Base-by-base conservation (phyloP, 2,797 vertebrate genomes). In the Aeoliscus strigatus region DNA sequence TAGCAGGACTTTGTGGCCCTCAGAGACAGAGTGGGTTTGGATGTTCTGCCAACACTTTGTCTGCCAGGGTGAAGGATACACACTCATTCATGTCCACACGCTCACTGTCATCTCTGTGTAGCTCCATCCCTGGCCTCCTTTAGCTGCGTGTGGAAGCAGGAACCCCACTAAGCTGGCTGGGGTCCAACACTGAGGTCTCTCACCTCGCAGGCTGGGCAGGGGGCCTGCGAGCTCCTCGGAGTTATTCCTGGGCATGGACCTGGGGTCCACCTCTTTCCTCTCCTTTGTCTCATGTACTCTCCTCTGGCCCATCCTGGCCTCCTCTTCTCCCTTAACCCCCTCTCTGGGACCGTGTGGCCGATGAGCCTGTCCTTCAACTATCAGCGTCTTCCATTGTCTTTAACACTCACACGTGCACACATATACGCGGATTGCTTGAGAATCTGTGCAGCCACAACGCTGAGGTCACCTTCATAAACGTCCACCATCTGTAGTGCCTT, bases 141-240 rank as follows among this genome's bases (percentile, higher is more conserved):
- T 66, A 42, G 65, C 56, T 11, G 25, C 47, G 67, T 70, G 77
- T 77, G 74, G 73, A 66, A 77, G 66, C 61, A 69, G 77, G 74
- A 82, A 77, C 76, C 82, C 83, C 72, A 73, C 79, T 41, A 79
- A 68, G 81, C 83, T 89, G 87, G 87, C 83, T 62, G 31, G 46
- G 43, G 50, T 87, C 87, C 87, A 89, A 81, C 62, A 65, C 73
- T 23, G 49, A 81, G 84, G 79, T 82, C 85, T 88, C 85, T 84
- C 80, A 84, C 82, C 85, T 63, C 62, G 46, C 82, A 80, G 74
- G 66, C 77, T 81, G 75, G 77, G 71, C 63, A 66, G 66, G 78
- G 77, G 79, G 63, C 70, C 65, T 28, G 45, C 56, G 46, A 60
- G 72, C 60, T 73, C 65, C 44, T 54, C 56, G 64, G 81, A 80